Conservation (phyloP, 2,113 vertebrate species). For the Gymnogyps californianus region DNA sequence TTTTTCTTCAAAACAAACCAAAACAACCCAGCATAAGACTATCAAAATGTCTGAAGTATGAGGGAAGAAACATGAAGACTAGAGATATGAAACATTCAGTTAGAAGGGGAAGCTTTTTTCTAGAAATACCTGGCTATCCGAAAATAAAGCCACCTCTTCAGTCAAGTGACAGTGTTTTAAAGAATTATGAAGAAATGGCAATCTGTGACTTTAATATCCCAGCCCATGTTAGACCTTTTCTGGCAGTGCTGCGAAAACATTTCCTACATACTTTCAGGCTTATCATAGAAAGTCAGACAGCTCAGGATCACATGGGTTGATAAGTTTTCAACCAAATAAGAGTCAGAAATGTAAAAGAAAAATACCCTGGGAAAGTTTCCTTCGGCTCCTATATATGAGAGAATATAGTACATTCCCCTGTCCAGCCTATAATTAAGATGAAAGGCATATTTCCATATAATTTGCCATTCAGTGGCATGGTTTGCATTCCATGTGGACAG, state of each 20-base stretch:
- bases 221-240: conserved; percentile 47
- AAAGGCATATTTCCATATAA: conserved; percentile 79
- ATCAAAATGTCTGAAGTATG: not conserved
- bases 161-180: not conserved
- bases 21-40: not conserved
- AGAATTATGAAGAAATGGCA: not conserved
- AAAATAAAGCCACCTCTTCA: not conserved
- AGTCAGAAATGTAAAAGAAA: conserved; percentile 80
- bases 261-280: conserved; percentile 75
- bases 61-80: not conserved
- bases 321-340: conserved; percentile 77
- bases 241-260: conserved; percentile 69
- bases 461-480: conserved; percentile 73
- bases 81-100: not conserved
- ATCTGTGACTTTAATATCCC: conserved; percentile 32
- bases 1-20: not conserved
- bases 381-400: conserved; percentile 60
- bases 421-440: conserved; percentile 81
- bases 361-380: conserved; percentile 80
- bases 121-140: not conserved
- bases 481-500: conserved; percentile 75
- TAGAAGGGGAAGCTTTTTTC: not conserved
- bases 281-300: conserved; percentile 77
- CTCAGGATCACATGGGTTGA: conserved; percentile 68
- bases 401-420: conserved; percentile 71